Evolutionary conservation across 2,888 invertebrate species (phyloP).

Genomic region (Lasiommata megera): DNA sequence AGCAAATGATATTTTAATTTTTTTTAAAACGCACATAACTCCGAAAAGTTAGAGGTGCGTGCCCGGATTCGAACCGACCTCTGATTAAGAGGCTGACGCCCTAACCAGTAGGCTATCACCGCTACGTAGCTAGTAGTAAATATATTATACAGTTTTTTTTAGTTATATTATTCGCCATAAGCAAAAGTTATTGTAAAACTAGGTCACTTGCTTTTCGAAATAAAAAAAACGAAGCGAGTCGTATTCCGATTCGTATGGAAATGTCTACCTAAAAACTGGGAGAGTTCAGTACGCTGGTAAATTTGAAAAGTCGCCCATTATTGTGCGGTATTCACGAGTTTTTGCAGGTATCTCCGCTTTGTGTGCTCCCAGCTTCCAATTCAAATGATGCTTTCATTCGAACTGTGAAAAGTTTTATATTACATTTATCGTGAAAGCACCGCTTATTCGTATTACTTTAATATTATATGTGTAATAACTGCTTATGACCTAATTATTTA

Average conservation of each 20-base stretch:
- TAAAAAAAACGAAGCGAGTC: not conserved
- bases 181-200: not conserved
- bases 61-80: too few relatives aligned
- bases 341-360: slow-evolving; percentile 3
- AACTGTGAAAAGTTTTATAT: slow-evolving; percentile 1
- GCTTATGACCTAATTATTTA: too few relatives aligned
- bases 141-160: too few relatives aligned
- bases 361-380: not conserved
- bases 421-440: not conserved
- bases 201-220: not conserved
- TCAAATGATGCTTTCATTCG: not conserved
- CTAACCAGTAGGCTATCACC: too few relatives aligned
- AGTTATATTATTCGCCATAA: not conserved
- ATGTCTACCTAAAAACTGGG: not conserved
- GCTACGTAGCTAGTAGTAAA: too few relatives aligned
- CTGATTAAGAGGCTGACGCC: too few relatives aligned
- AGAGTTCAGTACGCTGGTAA: not conserved
- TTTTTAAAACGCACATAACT: too few relatives aligned
- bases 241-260: not conserved
- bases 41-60: too few relatives aligned
- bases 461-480: too few relatives aligned
- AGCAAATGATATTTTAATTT: too few relatives aligned
- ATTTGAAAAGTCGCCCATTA: slow-evolving; percentile 3
- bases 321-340: not conserved
- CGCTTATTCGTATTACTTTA: too few relatives aligned